These are phyloP conservation scores for Anastrepha obliqua DNA, from an alignment of 1,140 invertebrate species.

Conservation along the genomic window DNA sequence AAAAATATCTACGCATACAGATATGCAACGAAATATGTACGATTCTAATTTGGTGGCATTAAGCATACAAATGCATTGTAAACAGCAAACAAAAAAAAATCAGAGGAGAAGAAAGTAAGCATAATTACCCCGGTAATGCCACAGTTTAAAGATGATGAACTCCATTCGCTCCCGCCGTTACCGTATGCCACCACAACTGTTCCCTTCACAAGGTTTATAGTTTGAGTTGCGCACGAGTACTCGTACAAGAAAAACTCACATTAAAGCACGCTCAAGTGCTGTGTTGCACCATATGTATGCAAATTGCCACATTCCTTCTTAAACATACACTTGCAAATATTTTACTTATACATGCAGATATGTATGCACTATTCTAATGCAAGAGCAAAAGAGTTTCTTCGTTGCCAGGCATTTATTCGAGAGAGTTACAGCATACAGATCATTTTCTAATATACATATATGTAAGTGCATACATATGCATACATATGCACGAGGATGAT, in stretches of 20 bases:
- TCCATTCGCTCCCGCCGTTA: neutral
- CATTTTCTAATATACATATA: too few relatives aligned
- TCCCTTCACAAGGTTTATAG: neutral
- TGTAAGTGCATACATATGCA: too few relatives aligned
- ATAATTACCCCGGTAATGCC: neutral
- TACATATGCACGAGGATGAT: too few relatives aligned
- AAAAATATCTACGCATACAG: neutral
- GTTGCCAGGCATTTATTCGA: too few relatives aligned
- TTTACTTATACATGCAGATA: too few relatives aligned
- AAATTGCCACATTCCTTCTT: neutral
- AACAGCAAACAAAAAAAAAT: neutral
- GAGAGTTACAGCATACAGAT: too few relatives aligned
- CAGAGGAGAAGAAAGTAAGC: neutral
- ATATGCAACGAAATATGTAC: neutral
- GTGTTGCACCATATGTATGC: neutral
- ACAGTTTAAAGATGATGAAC: neutral
- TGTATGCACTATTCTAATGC: too few relatives aligned
- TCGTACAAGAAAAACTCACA: neutral
- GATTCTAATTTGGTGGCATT: constrained; percentile 5
- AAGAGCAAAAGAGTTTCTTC: too few relatives aligned
- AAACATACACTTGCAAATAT: too few relatives aligned
- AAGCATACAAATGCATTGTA: neutral
- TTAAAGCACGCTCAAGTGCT: neutral
- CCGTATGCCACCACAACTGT: neutral
- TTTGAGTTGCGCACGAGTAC: neutral